A percentile compares a stretch with the other conserved stretches of the same genome.
Conservation (phyloP, 2,888 invertebrate genomes). For the Mythimna ferrago region DNA sequence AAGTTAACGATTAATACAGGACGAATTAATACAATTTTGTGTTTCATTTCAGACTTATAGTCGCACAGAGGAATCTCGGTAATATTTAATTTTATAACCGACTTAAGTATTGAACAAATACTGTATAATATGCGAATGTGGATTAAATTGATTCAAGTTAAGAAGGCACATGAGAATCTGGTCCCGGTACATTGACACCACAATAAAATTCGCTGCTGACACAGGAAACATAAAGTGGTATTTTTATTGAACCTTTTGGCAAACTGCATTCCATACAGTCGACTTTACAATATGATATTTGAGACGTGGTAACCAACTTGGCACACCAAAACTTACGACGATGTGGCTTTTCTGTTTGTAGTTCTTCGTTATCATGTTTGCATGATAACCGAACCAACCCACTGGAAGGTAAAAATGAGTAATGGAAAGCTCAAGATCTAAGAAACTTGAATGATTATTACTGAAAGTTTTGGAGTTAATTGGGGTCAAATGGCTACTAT, state of each 20-base stretch:
- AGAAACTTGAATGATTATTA: conserved; percentile 4
- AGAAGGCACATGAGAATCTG: conserved; percentile 75
- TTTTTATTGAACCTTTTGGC: conserved; percentile 87
- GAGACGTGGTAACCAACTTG: conserved; percentile 66
- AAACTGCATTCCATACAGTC: conserved; percentile 81
- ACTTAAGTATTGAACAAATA: conserved; percentile 62
- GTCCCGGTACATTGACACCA: conserved; percentile 84
- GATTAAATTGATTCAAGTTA: conserved; percentile 78
- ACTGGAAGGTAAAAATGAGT: conserved; percentile 24
- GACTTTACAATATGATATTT: conserved; percentile 71
- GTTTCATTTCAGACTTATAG: conserved; percentile 47
- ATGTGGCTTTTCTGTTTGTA: conserved; percentile 43
- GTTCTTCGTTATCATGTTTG: conserved; percentile 47
- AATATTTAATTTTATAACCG: conserved; percentile 52
- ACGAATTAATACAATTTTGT: conserved; percentile 51
- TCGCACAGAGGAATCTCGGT: conserved; percentile 47
- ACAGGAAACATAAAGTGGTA: conserved; percentile 87
- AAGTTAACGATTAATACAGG: conserved; percentile 48
- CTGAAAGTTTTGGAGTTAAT: conserved; percentile 43
- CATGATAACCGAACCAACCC: conserved; percentile 12
- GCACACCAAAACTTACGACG: conserved; percentile 50
- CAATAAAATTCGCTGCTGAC: conserved; percentile 85
- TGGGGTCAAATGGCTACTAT: conserved; percentile 39
- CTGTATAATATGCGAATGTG: conserved; percentile 68
- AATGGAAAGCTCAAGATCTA: conserved; percentile 19